Percentiles rank a stretch among this genome's conserved stretches.
Conservation (phyloP, 2,113 vertebrate species). For the Chascanopsetta lugubris region DNA sequence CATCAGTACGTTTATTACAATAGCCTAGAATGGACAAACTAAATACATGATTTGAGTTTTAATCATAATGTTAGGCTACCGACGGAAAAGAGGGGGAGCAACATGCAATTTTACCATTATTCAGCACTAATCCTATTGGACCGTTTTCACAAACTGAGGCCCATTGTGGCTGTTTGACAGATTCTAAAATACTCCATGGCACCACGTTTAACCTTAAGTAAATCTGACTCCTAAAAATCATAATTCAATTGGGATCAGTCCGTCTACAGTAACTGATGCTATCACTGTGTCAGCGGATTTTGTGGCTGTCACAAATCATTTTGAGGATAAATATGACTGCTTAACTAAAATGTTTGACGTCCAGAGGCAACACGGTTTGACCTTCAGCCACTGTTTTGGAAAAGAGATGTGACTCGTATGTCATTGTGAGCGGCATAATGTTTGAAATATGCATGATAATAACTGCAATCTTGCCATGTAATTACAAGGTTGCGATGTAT, state of each 20-base stretch:
- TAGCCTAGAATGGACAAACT: no score
- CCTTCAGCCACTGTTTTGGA: slow-evolving; percentile 2
- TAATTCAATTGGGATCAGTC: background rate
- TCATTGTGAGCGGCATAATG: background rate
- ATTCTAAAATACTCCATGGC: background rate
- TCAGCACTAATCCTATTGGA: no score
- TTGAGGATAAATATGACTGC: slow-evolving; percentile 19
- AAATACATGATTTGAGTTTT: no score
- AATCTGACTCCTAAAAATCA: background rate
- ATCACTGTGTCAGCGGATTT: slow-evolving; percentile 25
- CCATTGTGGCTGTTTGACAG: background rate
- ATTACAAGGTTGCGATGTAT: slow-evolving; percentile 16
- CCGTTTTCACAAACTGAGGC: no score
- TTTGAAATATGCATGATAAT: slow-evolving; percentile 33
- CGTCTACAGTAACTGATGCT: background rate
- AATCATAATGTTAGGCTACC: no score
- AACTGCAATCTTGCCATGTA: slow-evolving; percentile 29
- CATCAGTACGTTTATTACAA: no score
- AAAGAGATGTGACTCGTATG: background rate
- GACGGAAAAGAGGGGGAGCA: no score
- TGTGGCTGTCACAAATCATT: slow-evolving; percentile 38
- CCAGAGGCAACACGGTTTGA: background rate
- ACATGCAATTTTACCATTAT: no score
- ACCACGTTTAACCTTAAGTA: background rate
- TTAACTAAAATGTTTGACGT: slow-evolving; percentile 5